Evolutionary conservation across 2,113 vertebrate species (phyloP).

Genomic region (Hiodon tergisus): DNA sequence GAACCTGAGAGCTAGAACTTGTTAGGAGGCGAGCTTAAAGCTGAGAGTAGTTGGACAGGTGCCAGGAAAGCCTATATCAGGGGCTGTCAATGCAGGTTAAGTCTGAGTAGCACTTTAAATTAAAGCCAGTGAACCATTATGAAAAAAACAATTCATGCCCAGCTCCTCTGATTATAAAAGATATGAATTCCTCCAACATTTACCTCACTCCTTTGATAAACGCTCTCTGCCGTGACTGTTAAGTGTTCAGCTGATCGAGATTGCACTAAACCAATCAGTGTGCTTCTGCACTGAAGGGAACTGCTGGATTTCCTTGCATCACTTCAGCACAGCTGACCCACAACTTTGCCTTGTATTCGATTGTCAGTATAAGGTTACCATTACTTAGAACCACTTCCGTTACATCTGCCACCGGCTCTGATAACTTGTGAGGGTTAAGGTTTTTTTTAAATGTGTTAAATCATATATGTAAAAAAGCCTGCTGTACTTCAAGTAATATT

Average conservation of each 20-base stretch:
- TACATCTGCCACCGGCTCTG: too few relatives aligned
- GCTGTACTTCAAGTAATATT: too few relatives aligned
- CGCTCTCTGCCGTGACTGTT: constrained; percentile 17
- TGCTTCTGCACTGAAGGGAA: constrained; percentile 18
- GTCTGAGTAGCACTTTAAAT: constrained; percentile 24
- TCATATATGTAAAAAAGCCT: too few relatives aligned
- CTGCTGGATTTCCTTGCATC: not conserved
- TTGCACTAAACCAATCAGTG: constrained; percentile 17
- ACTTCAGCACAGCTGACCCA: not conserved
- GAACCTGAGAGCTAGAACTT: not conserved
- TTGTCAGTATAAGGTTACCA: not conserved
- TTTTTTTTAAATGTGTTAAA: too few relatives aligned
- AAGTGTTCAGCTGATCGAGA: constrained; percentile 21
- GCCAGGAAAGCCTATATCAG: not conserved
- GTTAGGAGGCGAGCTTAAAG: not conserved
- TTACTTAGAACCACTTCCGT: too few relatives aligned
- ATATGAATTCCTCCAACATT: constrained; percentile 25
- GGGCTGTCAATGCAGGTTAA: constrained; percentile 25
- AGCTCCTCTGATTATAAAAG: constrained; percentile 20
- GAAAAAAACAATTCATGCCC: constrained; percentile 21
- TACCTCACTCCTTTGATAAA: constrained; percentile 23
- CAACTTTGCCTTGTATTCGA: constrained; percentile 1
- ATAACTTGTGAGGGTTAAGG: too few relatives aligned
- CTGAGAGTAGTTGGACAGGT: not conserved
- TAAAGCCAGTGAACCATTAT: constrained; percentile 24